Percentiles rank a stretch among this genome's conserved stretches.
phyloP scores from a whole-genome alignment of 2,888 invertebrate species.

The Sarcophaga carnaria region DNA sequence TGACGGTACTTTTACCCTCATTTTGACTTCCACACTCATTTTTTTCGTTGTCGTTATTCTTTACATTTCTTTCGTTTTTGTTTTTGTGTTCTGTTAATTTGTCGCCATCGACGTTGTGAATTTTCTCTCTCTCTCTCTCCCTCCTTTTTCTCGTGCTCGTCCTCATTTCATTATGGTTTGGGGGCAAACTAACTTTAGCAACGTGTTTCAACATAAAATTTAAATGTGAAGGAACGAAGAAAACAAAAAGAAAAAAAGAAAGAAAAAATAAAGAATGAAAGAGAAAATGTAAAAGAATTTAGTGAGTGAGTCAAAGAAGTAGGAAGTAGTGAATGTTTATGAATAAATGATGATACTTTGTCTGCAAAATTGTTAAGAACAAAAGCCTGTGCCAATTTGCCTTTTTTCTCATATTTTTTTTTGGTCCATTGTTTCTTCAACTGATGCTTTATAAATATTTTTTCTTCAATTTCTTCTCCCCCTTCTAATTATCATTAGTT shows the following conservation, averaged over 20 bases:
- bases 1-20: slow-evolving; percentile 61
- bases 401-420: slow-evolving; percentile 15
- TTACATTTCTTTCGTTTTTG: neutral
- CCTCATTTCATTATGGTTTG: slow-evolving; percentile 34
- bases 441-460: neutral
- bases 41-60: neutral
- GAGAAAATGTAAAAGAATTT: slow-evolving; percentile 8
- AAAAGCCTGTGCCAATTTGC: slow-evolving; percentile 63
- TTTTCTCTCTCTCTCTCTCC: too few relatives aligned
- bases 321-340: slow-evolving; percentile 33
- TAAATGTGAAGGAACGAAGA: neutral
- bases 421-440: neutral
- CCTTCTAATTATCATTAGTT: neutral
- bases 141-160: neutral
- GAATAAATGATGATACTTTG: slow-evolving; percentile 64
- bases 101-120: slow-evolving; percentile 6
- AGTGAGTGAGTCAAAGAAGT: neutral
- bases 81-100: slow-evolving; percentile 5
- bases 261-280: too few relatives aligned
- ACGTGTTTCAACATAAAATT: slow-evolving; percentile 60
- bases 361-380: slow-evolving; percentile 47
- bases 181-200: slow-evolving; percentile 49
- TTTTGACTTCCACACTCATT: neutral
- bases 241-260: slow-evolving; percentile 8
- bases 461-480: neutral